A percentile compares a stretch with the other conserved stretches of the same genome.
Evolutionary conservation across 2,888 invertebrate species (phyloP).

Genomic region (Caenorhabditis japonica): DNA sequence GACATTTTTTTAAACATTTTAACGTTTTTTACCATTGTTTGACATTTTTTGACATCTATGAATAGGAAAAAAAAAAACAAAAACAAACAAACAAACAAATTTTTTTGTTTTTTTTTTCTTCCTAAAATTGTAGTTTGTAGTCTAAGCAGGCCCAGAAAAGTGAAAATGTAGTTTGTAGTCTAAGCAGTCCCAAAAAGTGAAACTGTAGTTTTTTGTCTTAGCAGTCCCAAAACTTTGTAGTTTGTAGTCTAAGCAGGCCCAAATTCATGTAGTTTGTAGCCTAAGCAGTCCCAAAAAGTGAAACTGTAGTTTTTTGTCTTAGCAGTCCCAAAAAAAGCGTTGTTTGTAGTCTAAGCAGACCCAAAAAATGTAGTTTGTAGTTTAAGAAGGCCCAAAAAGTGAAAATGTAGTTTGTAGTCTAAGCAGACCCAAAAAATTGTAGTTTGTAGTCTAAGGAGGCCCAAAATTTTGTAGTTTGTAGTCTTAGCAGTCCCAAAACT

Average conservation of each 20-base stretch:
- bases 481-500: neutral
- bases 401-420: neutral
- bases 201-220: neutral
- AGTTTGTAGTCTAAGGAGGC: neutral
- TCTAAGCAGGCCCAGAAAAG: neutral
- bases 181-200: neutral
- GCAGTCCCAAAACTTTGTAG: neutral
- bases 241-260: neutral
- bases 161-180: neutral
- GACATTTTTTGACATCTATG: too few species aligned
- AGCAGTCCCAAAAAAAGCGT: too few species aligned
- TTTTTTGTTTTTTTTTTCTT: neutral
- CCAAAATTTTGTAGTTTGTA: neutral
- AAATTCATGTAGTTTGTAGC: neutral
- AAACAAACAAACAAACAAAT: too few species aligned
- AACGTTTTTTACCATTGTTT: too few species aligned
- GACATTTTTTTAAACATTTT: too few species aligned
- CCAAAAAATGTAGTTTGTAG: neutral
- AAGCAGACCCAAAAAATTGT: neutral
- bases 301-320: too few species aligned
- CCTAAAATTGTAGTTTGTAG: slow-evolving; percentile 15
- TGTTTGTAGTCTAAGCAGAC: neutral
- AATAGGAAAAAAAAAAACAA: too few species aligned
- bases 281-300: neutral
- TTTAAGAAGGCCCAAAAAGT: neutral